Evolutionary conservation across 2,888 invertebrate species (phyloP).

Genomic region (Paralinhomoeus sp.): DNA sequence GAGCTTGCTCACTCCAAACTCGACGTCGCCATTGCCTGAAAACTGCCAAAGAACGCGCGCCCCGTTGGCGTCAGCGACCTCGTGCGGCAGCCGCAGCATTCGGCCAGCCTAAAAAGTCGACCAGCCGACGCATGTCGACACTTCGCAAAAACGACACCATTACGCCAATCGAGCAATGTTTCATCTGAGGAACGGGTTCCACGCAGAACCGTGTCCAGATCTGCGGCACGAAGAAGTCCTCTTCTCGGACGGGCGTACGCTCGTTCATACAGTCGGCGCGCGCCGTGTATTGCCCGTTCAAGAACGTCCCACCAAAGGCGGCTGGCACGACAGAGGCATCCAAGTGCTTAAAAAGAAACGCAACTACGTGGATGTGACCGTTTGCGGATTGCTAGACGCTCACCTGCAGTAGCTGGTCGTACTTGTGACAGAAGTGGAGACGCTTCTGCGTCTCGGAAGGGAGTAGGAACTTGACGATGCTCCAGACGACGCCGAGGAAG

Average conservation of each 20-base stretch:
- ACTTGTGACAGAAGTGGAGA: slow-evolving; percentile 4
- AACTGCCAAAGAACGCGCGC: slow-evolving; percentile 6
- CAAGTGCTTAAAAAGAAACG: too few species aligned
- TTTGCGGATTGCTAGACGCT: too few species aligned
- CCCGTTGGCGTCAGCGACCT: neutral
- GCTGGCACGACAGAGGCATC: slow-evolving; percentile 9
- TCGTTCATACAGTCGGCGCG: slow-evolving; percentile 5
- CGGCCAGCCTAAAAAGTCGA: neutral
- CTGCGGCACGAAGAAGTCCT: slow-evolving; percentile 2
- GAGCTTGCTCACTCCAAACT: slow-evolving; percentile 2
- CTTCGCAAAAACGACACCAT: neutral
- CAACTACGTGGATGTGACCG: too few species aligned
- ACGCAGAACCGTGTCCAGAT: slow-evolving; percentile 1
- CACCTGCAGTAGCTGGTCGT: neutral
- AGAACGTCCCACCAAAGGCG: slow-evolving; percentile 8
- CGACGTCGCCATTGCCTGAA: slow-evolving; percentile 1
- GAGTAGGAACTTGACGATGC: slow-evolving; percentile 6
- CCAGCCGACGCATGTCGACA: neutral
- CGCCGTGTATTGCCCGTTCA: neutral
- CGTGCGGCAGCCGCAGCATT: neutral
- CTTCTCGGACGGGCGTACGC: slow-evolving; percentile 2
- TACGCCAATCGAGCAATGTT: neutral
- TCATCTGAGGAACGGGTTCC: neutral
- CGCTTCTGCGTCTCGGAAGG: slow-evolving; percentile 4
- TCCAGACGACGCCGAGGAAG: slow-evolving; percentile 10